Percentiles rank a stretch among this genome's conserved stretches.
phyloP scores from a whole-genome alignment of 1,140 invertebrate species.

The Telenomus remus region DNA sequence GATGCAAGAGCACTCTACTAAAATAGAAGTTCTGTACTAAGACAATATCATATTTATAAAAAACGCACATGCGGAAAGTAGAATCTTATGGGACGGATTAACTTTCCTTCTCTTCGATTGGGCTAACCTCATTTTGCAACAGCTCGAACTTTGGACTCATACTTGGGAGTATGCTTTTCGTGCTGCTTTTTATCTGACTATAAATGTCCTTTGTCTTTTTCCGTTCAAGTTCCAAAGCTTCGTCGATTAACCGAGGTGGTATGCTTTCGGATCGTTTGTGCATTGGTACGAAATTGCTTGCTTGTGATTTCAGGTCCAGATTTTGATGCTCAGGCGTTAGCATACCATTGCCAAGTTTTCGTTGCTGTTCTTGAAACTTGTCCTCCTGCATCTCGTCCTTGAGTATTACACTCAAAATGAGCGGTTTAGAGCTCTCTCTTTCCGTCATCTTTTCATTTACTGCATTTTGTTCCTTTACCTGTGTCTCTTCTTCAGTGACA shows the following conservation, averaged over 20 bases:
- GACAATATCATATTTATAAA: slow-evolving; percentile 19
- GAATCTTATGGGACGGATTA: slow-evolving; percentile 65
- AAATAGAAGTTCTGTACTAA: background rate
- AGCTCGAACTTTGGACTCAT: slow-evolving; percentile 72
- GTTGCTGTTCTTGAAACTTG: slow-evolving; percentile 70
- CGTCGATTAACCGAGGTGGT: slow-evolving; percentile 69
- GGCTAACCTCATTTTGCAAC: slow-evolving; percentile 72
- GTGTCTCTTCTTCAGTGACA: slow-evolving; percentile 58
- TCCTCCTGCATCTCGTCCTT: slow-evolving; percentile 78
- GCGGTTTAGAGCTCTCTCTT: slow-evolving; percentile 77
- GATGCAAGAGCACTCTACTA: background rate
- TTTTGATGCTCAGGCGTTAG: slow-evolving; percentile 66
- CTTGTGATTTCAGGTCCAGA: slow-evolving; percentile 54
- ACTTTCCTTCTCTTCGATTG: slow-evolving; percentile 74
- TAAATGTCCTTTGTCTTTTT: slow-evolving; percentile 72
- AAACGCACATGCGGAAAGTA: slow-evolving; percentile 39
- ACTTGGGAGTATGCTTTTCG: slow-evolving; percentile 68
- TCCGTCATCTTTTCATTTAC: slow-evolving; percentile 65
- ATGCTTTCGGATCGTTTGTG: slow-evolving; percentile 71
- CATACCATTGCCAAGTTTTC: slow-evolving; percentile 71
- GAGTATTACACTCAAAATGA: slow-evolving; percentile 80
- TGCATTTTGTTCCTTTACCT: slow-evolving; percentile 62
- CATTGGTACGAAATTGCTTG: slow-evolving; percentile 65
- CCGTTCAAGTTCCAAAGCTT: slow-evolving; percentile 65
- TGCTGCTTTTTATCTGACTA: slow-evolving; percentile 72